Percentiles rank a stretch among this genome's conserved stretches.
Conservation (phyloP, 2,888 invertebrate genomes). For the Euphydryas editha region DNA sequence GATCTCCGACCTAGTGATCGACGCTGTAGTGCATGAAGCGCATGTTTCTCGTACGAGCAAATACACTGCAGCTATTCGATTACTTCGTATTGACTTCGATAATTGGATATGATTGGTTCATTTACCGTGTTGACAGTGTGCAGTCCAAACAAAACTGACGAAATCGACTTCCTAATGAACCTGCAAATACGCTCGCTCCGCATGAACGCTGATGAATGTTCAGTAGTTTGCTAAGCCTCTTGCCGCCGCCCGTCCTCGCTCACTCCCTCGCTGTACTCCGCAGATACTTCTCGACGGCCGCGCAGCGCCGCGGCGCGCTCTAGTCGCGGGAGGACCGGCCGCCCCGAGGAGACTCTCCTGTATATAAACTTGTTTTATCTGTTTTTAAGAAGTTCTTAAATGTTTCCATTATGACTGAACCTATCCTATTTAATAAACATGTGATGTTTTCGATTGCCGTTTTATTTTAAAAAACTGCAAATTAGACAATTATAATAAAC, state of each 20-base stretch:
- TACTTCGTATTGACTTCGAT: conserved; percentile 21
- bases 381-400: conserved; percentile 51
- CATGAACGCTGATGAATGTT: conserved; percentile 33
- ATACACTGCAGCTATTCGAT: conserved; percentile 14
- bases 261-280: conserved; percentile 18
- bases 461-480: conserved; percentile 37
- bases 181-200: conserved; percentile 27
- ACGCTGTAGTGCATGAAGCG: conserved; percentile 34
- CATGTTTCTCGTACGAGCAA: conserved; percentile 17
- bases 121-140: conserved; percentile 17
- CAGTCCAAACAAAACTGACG: conserved; percentile 10
- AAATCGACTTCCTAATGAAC: conserved; percentile 18
- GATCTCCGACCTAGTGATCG: not conserved
- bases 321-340: conserved; percentile 32
- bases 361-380: conserved; percentile 56
- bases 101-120: conserved; percentile 26
- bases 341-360: conserved; percentile 38
- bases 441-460: conserved; percentile 52
- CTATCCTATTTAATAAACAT: conserved; percentile 61
- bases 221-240: conserved; percentile 7
- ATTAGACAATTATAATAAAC: not conserved
- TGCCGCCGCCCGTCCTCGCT: conserved; percentile 12
- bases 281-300: conserved; percentile 47
- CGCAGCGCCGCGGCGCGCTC: conserved; percentile 43
- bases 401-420: conserved; percentile 58